phyloP scores from a whole-genome alignment of 2,888 invertebrate species.

The Callosobruchus maculatus region DNA sequence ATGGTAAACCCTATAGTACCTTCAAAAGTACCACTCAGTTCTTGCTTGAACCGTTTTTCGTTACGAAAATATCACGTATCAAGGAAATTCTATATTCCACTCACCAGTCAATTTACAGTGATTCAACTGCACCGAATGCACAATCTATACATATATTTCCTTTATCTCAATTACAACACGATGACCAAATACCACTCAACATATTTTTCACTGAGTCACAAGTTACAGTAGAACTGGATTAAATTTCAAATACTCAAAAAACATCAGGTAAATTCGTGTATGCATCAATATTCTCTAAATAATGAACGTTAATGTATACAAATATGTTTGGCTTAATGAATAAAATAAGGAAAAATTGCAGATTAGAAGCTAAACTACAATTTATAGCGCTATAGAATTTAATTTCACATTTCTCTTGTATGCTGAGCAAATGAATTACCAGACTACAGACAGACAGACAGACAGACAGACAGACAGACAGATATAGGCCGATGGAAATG shows the following conservation, averaged over 20 bases:
- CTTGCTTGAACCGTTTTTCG: no score
- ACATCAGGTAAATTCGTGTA: not conserved
- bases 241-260: not conserved
- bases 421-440: no score
- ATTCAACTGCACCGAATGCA: not conserved
- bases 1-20: no score
- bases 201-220: no score
- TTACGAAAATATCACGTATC: no score
- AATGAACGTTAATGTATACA: not conserved
- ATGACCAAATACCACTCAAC: not conserved
- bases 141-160: not conserved
- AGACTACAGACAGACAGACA: no score
- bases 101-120: not conserved
- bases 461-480: no score
- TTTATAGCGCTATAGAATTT: no score
- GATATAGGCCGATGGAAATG: no score
- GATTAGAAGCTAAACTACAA: not conserved
- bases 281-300: not conserved
- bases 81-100: no score
- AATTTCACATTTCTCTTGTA: no score
- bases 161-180: not conserved
- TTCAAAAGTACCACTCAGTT: no score
- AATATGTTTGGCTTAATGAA: not conserved
- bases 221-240: not conserved
- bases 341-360: not conserved